These are phyloP conservation scores for Spodoptera frugiperda DNA, from an alignment of 1,140 invertebrate genomes.

Conservation along the genomic window DNA sequence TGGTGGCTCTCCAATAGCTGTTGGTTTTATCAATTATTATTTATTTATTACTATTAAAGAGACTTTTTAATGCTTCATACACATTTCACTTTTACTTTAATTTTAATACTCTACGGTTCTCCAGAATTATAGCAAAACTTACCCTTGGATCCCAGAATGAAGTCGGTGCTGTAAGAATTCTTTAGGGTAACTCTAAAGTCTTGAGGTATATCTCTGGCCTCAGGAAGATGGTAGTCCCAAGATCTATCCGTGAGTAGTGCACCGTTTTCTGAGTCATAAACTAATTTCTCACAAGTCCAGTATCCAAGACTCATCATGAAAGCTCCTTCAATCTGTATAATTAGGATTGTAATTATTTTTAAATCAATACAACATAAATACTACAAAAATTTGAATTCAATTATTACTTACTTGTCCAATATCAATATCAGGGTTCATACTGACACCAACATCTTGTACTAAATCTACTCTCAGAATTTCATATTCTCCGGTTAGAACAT, in stretches of 20 bases:
- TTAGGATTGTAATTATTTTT: no score
- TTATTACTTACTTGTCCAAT: constrained; percentile 89
- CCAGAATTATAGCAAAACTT: neutral
- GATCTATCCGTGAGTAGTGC: constrained; percentile 90
- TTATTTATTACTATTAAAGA: neutral
- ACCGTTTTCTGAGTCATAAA: constrained; percentile 83
- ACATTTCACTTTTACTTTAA: no score
- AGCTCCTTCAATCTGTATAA: constrained; percentile 61
- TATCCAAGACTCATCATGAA: constrained; percentile 94
- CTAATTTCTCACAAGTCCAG: constrained; percentile 88
- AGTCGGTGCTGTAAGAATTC: constrained; percentile 87
- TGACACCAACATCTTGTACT: constrained; percentile 90
- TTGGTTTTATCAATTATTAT: constrained; percentile 56
- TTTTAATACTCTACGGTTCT: neutral
- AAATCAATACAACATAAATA: neutral
- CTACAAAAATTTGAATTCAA: neutral
- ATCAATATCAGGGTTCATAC: constrained; percentile 92
- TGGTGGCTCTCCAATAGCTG: constrained; percentile 90
- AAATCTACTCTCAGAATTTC: constrained; percentile 90
- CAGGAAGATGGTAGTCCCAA: constrained; percentile 93
- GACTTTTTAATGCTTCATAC: no score
- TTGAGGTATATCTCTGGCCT: constrained; percentile 93
- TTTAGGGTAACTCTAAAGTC: constrained; percentile 91
- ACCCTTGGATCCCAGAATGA: constrained; percentile 88
- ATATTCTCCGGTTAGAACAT: constrained; percentile 91